A percentile compares a stretch with the other conserved stretches of the same genome.
Evolutionary conservation across 1,140 invertebrate genomes (phyloP).

Genomic region (Campodea augens): DNA sequence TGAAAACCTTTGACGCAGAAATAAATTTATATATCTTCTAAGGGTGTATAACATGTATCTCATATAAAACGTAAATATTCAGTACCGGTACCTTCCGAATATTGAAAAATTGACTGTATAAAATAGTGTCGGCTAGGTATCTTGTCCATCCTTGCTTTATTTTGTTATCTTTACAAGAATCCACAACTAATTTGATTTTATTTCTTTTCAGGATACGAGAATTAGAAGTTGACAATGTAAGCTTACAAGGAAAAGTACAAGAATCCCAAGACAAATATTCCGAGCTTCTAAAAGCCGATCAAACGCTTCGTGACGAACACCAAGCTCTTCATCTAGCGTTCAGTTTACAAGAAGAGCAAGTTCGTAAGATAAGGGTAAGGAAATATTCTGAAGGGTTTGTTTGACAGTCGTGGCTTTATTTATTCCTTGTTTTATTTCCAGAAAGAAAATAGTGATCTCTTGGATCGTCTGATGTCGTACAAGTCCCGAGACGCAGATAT

Average conservation of each 20-base stretch:
- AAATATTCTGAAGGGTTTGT: background rate
- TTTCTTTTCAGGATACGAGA: constrained; percentile 45
- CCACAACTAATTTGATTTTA: no score
- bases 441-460: constrained; percentile 73
- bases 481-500: constrained; percentile 86
- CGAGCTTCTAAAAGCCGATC: constrained; percentile 57
- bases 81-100: no score
- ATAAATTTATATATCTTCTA: no score
- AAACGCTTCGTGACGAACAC: constrained; percentile 83
- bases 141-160: no score
- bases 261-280: constrained; percentile 33
- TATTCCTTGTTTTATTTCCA: constrained; percentile 26
- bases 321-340: constrained; percentile 81
- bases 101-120: no score
- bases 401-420: constrained; percentile 22
- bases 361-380: constrained; percentile 56
- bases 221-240: constrained; percentile 38
- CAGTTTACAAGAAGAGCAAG: constrained; percentile 70
- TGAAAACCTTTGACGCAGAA: no score
- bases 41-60: no score
- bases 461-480: constrained; percentile 70
- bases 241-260: constrained; percentile 42
- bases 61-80: no score
- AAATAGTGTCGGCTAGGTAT: no score
- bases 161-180: no score